Evolutionary conservation across 2,888 invertebrate species (phyloP).

Genomic region (Idaea aversata): DNA sequence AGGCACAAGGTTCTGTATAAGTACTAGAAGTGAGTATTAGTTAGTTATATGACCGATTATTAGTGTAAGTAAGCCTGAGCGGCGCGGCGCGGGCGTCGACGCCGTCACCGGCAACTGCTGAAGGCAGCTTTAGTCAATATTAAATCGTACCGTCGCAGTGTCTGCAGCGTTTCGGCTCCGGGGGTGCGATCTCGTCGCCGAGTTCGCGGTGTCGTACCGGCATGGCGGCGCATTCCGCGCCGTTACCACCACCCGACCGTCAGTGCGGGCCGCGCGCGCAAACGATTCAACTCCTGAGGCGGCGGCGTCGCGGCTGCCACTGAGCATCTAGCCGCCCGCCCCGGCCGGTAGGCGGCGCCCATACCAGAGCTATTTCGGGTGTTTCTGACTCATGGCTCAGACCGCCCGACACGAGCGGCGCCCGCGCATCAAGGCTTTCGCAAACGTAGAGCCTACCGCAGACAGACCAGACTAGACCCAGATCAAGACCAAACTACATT

Average conservation of each 20-base stretch:
- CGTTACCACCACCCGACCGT: slow-evolving; percentile 68
- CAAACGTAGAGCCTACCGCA: slow-evolving; percentile 47
- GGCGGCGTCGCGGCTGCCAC: slow-evolving; percentile 76
- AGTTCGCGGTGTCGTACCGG: slow-evolving; percentile 80
- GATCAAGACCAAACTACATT: background rate
- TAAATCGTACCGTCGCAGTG: slow-evolving; percentile 90
- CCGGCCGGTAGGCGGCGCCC: slow-evolving; percentile 79
- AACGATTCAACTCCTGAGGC: slow-evolving; percentile 70
- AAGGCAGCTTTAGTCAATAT: slow-evolving; percentile 38
- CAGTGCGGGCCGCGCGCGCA: slow-evolving; percentile 59
- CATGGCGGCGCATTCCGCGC: slow-evolving; percentile 81
- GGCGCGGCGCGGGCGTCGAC: slow-evolving; percentile 29
- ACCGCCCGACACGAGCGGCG: slow-evolving; percentile 62
- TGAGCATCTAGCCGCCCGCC: slow-evolving; percentile 75
- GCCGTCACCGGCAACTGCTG: slow-evolving; percentile 17
- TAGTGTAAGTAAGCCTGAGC: slow-evolving; percentile 2
- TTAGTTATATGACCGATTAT: background rate
- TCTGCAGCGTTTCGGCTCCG: slow-evolving; percentile 95
- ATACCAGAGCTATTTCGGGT: slow-evolving; percentile 72
- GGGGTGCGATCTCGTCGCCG: slow-evolving; percentile 80
- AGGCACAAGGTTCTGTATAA: background rate
- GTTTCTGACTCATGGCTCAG: slow-evolving; percentile 71
- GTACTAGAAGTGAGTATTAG: background rate
- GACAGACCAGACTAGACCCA: background rate
- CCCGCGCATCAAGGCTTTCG: slow-evolving; percentile 68